phyloP scores from a whole-genome alignment of 2,797 vertebrate species.

The Tinamus major region DNA sequence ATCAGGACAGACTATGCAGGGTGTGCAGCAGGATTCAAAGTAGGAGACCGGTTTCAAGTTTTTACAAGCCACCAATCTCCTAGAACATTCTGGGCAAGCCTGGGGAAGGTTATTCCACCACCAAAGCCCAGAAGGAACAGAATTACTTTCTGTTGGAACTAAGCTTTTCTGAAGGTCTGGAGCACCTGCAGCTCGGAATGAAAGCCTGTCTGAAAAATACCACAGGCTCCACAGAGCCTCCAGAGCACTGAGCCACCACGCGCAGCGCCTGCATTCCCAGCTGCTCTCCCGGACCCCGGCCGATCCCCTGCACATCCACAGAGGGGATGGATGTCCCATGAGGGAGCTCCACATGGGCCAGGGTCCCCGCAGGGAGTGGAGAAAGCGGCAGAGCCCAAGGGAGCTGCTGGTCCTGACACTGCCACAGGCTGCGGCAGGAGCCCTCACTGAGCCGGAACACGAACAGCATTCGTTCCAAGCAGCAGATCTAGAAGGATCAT shows the following conservation, averaged over 20 bases:
- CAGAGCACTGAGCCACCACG: rapidly evolving
- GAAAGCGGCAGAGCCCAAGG: neutral
- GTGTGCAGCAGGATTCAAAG: no score
- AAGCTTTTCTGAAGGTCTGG: neutral
- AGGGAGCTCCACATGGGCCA: slow-evolving; percentile 22
- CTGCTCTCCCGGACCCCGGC: neutral
- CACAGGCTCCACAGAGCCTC: neutral
- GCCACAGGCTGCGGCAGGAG: neutral
- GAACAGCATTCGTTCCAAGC: neutral
- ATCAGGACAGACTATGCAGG: neutral
- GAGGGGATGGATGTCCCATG: neutral
- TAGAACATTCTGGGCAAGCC: no score
- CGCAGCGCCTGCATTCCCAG: slow-evolving; percentile 45
- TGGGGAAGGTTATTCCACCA: neutral
- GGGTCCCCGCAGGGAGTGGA: neutral
- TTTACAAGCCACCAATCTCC: neutral
- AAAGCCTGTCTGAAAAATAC: neutral
- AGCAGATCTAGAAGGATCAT: neutral
- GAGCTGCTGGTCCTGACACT: neutral
- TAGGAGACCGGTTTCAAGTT: neutral
- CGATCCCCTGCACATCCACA: neutral
- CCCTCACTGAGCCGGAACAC: neutral
- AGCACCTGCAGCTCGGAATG: neutral
- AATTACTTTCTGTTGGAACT: neutral
- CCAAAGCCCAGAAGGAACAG: neutral